These are phyloP conservation scores for Coleophora deauratella DNA, from an alignment of 2,888 invertebrate genomes.

Conservation along the genomic window DNA sequence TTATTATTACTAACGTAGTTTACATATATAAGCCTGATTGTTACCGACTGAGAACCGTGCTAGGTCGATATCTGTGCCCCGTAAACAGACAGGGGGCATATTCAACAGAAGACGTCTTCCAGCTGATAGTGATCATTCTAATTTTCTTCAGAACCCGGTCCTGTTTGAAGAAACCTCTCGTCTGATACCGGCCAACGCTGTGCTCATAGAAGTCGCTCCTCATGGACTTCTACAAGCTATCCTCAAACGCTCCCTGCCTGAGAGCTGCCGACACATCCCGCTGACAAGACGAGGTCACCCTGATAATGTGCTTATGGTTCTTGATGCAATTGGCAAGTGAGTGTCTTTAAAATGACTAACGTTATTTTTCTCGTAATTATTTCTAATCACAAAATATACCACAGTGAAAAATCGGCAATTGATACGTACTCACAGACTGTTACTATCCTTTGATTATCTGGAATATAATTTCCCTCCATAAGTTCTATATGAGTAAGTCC, in stretches of 20 bases:
- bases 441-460: not conserved
- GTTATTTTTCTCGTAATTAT: not conserved
- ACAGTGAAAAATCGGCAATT: too few relatives aligned
- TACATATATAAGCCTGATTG: not conserved
- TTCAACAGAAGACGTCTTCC: not conserved
- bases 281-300: constrained; percentile 81
- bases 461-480: too few relatives aligned
- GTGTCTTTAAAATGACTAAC: constrained; percentile 19
- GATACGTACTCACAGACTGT: too few relatives aligned
- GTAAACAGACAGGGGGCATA: not conserved
- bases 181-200: constrained; percentile 84
- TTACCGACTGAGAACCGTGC: not conserved
- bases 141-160: constrained; percentile 69
- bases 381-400: not conserved
- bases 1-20: not conserved
- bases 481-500: too few relatives aligned
- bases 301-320: constrained; percentile 71
- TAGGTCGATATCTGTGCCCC: not conserved
- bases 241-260: constrained; percentile 80
- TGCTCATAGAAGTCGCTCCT: constrained; percentile 91
- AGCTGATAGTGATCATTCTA: not conserved
- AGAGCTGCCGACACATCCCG: constrained; percentile 78
- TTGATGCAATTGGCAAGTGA: constrained; percentile 78
- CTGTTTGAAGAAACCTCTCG: constrained; percentile 86
- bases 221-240: constrained; percentile 93